Evolutionary conservation across 1,140 invertebrate species (phyloP).

Genomic region (Metaphire vulgaris): DNA sequence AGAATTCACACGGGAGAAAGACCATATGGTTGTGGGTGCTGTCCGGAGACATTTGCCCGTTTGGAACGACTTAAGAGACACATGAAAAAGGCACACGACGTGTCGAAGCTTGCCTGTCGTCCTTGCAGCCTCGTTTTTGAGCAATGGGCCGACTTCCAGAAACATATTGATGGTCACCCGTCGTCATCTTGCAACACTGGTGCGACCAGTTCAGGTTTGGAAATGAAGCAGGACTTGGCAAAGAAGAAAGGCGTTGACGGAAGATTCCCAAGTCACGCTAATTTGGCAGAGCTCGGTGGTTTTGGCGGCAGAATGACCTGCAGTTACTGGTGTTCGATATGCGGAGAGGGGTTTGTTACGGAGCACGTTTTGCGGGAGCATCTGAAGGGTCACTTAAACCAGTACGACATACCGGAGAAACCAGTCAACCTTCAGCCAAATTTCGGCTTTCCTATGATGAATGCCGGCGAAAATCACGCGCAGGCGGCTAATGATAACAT

Average conservation of each 20-base stretch:
- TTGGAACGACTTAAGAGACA: not conserved
- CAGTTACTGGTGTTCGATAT: not conserved
- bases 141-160: not conserved
- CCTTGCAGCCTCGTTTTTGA: not conserved
- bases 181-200: too few relatives aligned
- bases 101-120: not conserved
- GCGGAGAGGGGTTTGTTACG: not conserved
- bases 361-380: not conserved
- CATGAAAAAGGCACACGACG: not conserved
- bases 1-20: not conserved
- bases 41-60: not conserved
- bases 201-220: not conserved
- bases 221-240: not conserved
- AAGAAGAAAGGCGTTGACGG: not conserved
- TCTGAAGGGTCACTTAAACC: not conserved
- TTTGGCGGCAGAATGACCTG: not conserved
- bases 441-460: not conserved
- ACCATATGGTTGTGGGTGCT: not conserved
- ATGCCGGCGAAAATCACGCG: not conserved
- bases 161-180: not conserved
- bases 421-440: not conserved
- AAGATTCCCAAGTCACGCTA: not conserved
- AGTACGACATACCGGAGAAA: not conserved
- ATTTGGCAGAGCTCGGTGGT: not conserved
- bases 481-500: not conserved